These are phyloP conservation scores for Tangara arthus DNA, from an alignment of 2,797 vertebrate species.

Conservation along the genomic window DNA sequence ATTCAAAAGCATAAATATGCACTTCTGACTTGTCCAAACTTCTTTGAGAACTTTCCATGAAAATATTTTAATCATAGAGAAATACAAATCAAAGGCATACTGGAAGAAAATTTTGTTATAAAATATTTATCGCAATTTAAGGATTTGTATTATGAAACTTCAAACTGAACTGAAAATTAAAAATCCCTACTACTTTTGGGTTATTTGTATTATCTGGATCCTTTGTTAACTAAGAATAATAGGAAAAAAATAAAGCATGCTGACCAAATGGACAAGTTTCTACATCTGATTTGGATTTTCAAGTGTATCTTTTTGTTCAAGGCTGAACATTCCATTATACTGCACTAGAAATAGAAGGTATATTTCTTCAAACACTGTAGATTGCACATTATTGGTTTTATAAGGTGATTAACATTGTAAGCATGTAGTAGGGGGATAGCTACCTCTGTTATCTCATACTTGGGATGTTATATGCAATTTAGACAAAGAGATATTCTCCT, in stretches of 20 bases:
- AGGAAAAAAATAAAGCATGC: not conserved
- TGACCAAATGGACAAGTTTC: not conserved
- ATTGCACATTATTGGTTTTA: not conserved
- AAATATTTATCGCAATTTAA: not conserved
- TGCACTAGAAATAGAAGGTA: not conserved
- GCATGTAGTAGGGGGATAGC: not conserved
- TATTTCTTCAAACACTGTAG: not conserved
- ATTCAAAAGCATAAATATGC: not conserved
- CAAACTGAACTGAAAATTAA: not conserved
- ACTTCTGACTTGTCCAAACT: not conserved
- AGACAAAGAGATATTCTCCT: not conserved
- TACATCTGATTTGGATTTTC: not conserved
- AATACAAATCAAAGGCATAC: not conserved
- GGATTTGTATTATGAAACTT: not conserved
- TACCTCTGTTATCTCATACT: not conserved
- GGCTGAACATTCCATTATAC: not conserved
- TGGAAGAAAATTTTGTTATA: not conserved
- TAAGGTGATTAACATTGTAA: not conserved
- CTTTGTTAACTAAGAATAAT: not conserved
- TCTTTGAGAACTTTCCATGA: not conserved
- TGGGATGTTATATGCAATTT: not conserved
- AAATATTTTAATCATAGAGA: not conserved
- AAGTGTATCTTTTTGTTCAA: not conserved
- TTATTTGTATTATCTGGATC: not conserved
- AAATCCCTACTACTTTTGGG: not conserved